Conservation (phyloP, 2,888 invertebrate species). For the Parnassius mnemosyne region DNA sequence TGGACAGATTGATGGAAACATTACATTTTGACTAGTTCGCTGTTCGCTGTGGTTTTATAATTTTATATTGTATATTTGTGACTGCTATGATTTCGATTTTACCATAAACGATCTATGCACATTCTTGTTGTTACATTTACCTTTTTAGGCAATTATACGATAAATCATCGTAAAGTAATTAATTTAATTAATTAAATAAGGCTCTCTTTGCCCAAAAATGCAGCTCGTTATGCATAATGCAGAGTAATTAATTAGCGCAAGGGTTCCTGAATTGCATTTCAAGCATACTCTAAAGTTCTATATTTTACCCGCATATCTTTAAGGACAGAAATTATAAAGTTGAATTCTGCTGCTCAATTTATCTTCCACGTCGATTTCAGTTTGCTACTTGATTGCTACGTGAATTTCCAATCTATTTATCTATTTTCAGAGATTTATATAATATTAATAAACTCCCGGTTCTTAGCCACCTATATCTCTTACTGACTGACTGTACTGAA, state of each 20-base stretch:
- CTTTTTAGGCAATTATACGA: slow-evolving; percentile 9
- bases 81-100: slow-evolving; percentile 22
- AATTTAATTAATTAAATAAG: slow-evolving; percentile 19
- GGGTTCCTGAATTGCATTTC: slow-evolving; percentile 5
- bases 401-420: too few relatives aligned
- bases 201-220: slow-evolving; percentile 16
- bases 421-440: too few relatives aligned
- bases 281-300: slow-evolving; percentile 1
- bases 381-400: background rate
- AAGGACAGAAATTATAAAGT: background rate
- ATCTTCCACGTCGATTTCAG: background rate
- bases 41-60: background rate
- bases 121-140: slow-evolving; percentile 13
- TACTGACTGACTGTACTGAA: too few relatives aligned
- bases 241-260: slow-evolving; percentile 16
- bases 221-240: slow-evolving; percentile 14
- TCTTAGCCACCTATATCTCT: too few relatives aligned
- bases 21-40: too few relatives aligned
- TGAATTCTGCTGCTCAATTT: slow-evolving; percentile 1
- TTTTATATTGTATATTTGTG: slow-evolving; percentile 16
- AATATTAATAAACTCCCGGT: too few relatives aligned
- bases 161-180: slow-evolving; percentile 20
- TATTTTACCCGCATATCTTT: slow-evolving; percentile 4
- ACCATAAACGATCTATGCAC: slow-evolving; percentile 4
- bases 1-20: too few relatives aligned